Base-by-base conservation (phyloP, 1,140 invertebrate species). In the Kradibia gibbosae region DNA sequence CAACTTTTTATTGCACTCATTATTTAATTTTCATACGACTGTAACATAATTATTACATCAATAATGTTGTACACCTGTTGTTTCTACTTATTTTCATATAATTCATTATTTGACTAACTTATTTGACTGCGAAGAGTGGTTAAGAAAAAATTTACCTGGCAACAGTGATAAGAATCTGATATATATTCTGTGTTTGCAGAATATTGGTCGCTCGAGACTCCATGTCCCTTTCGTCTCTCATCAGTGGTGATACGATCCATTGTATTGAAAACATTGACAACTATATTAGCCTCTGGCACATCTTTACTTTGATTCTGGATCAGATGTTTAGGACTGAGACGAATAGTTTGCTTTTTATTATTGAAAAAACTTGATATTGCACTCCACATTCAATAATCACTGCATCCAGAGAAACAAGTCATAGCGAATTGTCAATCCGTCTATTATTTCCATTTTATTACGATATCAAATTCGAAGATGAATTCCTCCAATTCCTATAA, bases 181-280 rank as follows among this genome's bases (percentile, higher is more conserved):
- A 86, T 87, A 55, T 88, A 87, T 65, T 90, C 89, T 80, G 84
- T 86, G 84, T 80, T 85, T 84, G 83, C 62, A 83, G 85, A 79
- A 42, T 84, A 71, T 82, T 87, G 83, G 48, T 86, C 84, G 67
- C 82, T 81, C 80, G 77, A 87, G 71, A 84, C 78, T 83, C 85
- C 88, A 81, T 84, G 83, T 78, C 82, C 85, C 84, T 87, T 90
- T 78, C 89, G 86, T 89, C 89, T 88, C 85, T 91, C 89, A 76
- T 91, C 91, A 84, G 86, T 86, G 85, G 86, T 88, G 87, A 90
- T 90, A 86, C 89, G 89, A 86, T 91, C 91, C 91, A 91, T 91
- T 87, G 87, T 87, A 86, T 89, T 87, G 89, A 88, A 90, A 89
- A 89, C 91, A 91, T 91, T 88, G 89, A 90, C 91, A 88, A 86